These are phyloP conservation scores for Lophura nycthemera DNA, from an alignment of 2,113 vertebrate genomes.

Conservation along the genomic window DNA sequence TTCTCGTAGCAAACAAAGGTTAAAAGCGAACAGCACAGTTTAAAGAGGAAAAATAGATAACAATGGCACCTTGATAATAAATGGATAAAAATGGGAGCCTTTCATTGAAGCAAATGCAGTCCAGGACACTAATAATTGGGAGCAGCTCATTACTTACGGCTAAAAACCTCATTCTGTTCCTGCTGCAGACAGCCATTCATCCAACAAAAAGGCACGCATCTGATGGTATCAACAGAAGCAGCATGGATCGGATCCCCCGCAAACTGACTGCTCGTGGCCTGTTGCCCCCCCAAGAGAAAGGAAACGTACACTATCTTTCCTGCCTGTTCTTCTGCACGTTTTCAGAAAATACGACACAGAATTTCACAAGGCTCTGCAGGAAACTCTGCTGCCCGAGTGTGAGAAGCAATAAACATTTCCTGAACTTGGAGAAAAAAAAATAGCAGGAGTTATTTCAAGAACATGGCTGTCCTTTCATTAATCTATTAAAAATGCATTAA, in stretches of 20 bases:
- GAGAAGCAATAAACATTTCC: neutral
- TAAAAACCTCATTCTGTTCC: conserved; percentile 20
- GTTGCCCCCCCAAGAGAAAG: neutral
- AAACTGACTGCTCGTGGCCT: neutral
- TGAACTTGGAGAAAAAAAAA: neutral
- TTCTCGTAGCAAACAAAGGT: neutral
- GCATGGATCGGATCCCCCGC: neutral
- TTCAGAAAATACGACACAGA: neutral
- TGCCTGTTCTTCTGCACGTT: neutral
- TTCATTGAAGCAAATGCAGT: neutral
- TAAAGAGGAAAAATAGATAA: neutral
- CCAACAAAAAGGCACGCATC: neutral
- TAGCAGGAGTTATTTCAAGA: neutral
- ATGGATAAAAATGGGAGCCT: neutral
- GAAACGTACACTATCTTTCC: neutral
- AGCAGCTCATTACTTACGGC: neutral
- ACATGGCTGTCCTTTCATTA: neutral
- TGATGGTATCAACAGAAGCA: conserved; percentile 14
- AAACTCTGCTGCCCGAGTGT: neutral
- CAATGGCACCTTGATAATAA: conserved; percentile 8
- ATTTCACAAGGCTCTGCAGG: neutral
- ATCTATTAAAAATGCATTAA: neutral
- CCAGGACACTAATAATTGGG: conserved; percentile 1
- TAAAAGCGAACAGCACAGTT: neutral
- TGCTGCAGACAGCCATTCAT: neutral